phyloP scores from a whole-genome alignment of 2,888 invertebrate species.

The Crepidodera aurea region DNA sequence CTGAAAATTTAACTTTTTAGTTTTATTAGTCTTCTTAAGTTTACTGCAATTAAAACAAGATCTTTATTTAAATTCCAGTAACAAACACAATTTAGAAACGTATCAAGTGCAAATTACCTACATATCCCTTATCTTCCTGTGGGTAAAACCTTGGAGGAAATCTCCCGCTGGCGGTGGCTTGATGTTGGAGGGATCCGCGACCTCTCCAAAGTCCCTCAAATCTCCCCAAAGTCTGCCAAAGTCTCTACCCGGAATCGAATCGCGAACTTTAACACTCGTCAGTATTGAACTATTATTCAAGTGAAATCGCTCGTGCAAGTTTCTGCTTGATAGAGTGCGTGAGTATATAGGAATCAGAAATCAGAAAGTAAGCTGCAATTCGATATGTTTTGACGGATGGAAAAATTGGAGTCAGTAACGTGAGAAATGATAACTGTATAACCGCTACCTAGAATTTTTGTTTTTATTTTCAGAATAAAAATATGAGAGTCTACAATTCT shows the following conservation, averaged over 20 bases:
- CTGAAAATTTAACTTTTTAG: too few relatives aligned
- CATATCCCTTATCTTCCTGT: conserved; percentile 22
- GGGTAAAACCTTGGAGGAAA: conserved; percentile 14
- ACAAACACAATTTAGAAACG: conserved; percentile 11
- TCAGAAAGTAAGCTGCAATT: conserved; percentile 31
- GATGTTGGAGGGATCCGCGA: conserved; percentile 26
- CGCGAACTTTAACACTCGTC: conserved; percentile 53
- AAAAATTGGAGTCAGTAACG: not conserved
- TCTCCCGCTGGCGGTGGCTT: conserved; percentile 17
- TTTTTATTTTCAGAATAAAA: too few relatives aligned
- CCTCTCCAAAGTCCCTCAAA: conserved; percentile 27
- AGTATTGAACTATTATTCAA: conserved; percentile 58
- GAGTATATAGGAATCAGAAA: conserved; percentile 41
- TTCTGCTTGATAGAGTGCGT: conserved; percentile 58
- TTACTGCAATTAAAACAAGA: too few relatives aligned
- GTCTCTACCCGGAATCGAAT: conserved; percentile 42
- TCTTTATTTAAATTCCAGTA: too few relatives aligned
- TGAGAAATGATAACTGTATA: not conserved
- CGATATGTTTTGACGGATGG: not conserved
- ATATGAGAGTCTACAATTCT: too few relatives aligned
- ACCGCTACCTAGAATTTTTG: too few relatives aligned
- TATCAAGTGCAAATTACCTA: conserved; percentile 20
- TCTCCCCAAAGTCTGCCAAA: conserved; percentile 31
- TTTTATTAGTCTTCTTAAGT: too few relatives aligned
- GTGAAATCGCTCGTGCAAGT: conserved; percentile 59